Percentiles rank a stretch among this genome's conserved stretches.
Evolutionary conservation across 2,888 invertebrate genomes (phyloP).

Genomic region (Acronicta leporina): DNA sequence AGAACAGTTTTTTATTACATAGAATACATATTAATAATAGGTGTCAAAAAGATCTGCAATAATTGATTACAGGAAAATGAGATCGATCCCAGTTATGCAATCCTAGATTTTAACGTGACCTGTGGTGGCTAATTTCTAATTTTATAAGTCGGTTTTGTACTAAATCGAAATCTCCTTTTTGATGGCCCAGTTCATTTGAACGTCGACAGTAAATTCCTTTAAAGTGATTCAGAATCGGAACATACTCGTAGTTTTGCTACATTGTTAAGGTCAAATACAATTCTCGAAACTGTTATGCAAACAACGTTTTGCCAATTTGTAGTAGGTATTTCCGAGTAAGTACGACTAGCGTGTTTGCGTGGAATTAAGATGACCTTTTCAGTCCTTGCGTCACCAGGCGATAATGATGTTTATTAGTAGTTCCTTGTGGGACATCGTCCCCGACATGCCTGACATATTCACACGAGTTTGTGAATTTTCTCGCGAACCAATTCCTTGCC

Average conservation of each 20-base stretch:
- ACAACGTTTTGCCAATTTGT: conserved; percentile 67
- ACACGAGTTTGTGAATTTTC: conserved; percentile 72
- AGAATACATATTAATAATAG: no score
- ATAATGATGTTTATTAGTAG: conserved; percentile 75
- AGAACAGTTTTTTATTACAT: no score
- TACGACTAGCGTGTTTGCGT: conserved; percentile 49
- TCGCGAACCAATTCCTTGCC: conserved; percentile 68
- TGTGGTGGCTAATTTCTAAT: neutral
- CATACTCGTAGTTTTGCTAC: conserved; percentile 34
- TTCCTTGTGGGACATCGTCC: conserved; percentile 66
- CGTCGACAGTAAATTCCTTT: conserved; percentile 10
- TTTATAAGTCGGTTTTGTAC: neutral
- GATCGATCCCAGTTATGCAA: no score
- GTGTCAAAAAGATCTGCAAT: conserved; percentile 33
- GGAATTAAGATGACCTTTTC: conserved; percentile 68
- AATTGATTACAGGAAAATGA: no score
- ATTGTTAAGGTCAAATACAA: conserved; percentile 43
- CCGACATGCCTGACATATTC: conserved; percentile 69
- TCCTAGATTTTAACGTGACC: no score
- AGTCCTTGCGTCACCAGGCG: conserved; percentile 64
- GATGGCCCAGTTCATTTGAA: conserved; percentile 10
- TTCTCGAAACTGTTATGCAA: conserved; percentile 65
- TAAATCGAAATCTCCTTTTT: conserved; percentile 2
- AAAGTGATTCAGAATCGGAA: conserved; percentile 25
- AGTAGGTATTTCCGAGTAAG: conserved; percentile 63